phyloP scores from a whole-genome alignment of 1,140 invertebrate genomes.

The Rhagoletis zephyria region DNA sequence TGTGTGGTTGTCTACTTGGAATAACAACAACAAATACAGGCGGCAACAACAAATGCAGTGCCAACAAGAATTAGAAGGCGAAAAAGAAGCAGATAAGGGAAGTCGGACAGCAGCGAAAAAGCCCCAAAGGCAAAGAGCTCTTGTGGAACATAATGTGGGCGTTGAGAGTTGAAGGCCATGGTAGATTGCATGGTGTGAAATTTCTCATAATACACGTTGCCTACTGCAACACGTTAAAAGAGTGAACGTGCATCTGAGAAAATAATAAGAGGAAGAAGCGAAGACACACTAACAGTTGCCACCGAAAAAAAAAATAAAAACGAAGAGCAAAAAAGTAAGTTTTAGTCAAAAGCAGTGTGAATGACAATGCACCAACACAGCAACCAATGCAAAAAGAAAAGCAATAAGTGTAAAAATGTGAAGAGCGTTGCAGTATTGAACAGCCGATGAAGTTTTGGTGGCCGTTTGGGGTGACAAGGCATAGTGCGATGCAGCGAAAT shows the following conservation, averaged over 20 bases:
- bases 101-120: not conserved
- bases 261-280: not conserved
- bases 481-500: not conserved
- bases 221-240: conserved; percentile 17
- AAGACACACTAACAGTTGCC: not conserved
- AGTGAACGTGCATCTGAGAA: not conserved
- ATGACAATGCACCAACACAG: not conserved
- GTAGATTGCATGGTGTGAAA: conserved; percentile 40
- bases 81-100: not conserved
- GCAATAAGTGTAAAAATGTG: conserved; percentile 19
- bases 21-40: conserved; percentile 1
- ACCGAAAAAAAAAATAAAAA: not conserved
- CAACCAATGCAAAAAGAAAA: not conserved
- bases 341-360: not conserved
- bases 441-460: not conserved
- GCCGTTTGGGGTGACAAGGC: not conserved
- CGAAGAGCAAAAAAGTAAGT: not conserved
- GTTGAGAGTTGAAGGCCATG: conserved; percentile 3
- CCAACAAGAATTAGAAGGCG: conserved; percentile 24
- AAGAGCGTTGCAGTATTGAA: not conserved
- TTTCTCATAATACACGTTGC: conserved; percentile 34
- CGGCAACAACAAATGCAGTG: not conserved
- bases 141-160: not conserved
- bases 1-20: not conserved
- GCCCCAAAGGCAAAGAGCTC: not conserved